Evolutionary conservation across 2,113 vertebrate species (phyloP).

Genomic region (Phasianus colchicus): DNA sequence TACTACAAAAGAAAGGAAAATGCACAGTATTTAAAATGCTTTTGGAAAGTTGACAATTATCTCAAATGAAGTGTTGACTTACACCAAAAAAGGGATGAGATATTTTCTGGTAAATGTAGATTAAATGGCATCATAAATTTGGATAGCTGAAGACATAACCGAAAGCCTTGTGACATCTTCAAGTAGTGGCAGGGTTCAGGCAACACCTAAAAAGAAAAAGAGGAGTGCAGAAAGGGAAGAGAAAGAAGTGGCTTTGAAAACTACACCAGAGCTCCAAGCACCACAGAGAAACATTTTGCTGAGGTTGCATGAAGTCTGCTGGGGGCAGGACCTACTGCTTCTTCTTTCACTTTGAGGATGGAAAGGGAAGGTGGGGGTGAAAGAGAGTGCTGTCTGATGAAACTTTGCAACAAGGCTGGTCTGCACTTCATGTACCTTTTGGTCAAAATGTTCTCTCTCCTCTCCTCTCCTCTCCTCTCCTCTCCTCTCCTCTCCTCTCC

Average conservation of each 20-base stretch:
- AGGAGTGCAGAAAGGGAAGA: neutral
- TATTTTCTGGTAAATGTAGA: neutral
- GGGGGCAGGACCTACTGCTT: neutral
- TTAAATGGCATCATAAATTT: neutral
- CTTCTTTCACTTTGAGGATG: neutral
- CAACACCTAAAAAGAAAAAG: rapidly evolving
- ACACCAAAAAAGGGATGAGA: neutral
- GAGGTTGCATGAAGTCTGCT: neutral
- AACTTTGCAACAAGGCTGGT: neutral
- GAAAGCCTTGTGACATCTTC: neutral
- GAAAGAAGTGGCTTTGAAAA: neutral
- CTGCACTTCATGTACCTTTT: neutral
- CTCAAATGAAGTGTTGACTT: neutral
- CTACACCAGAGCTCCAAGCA: neutral
- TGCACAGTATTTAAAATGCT: neutral
- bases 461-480: neutral
- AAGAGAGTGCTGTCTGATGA: neutral
- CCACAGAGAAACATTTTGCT: neutral
- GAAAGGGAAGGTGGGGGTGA: neutral
- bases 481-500: too few species aligned
- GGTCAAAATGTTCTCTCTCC: neutral
- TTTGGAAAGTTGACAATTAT: neutral
- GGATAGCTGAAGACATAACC: neutral
- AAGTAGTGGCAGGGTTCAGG: neutral
- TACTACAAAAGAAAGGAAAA: neutral